Base-by-base conservation (phyloP, 2,113 vertebrate species). In the Gorsachius goisagi region DNA sequence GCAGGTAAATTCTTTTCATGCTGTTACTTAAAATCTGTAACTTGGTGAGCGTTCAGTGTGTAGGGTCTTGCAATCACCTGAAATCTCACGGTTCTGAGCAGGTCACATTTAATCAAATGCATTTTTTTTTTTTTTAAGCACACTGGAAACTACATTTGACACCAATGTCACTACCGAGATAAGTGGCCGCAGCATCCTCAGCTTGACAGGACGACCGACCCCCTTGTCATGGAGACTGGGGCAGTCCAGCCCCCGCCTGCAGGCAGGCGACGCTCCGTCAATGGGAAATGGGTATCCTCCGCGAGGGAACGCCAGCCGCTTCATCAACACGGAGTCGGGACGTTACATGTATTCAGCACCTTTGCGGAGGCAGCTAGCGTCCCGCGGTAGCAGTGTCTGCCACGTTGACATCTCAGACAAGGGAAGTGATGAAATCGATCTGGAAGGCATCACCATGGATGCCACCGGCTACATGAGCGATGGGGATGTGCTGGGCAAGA, bases 391-490 rank as follows among this genome's bases (percentile, higher is more conserved):
- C 76, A 97, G 98, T 9, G 15, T 98, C 64, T 98, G 98, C 97
- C 98, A 99, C 3, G 88, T 97, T 88, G 99, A 99, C 10, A 89
- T 98, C 52, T 97, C 98, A 0, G 99, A 99, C 96, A 98, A 99
- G 93, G 96, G 97, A 0, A 87, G 96, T 0, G 99, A 98, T 2
- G 99, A 99, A 50, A 82, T 98, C 0, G 99, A 99, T 60, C 96
- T 99, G 39, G 99, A 99, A 52, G 97, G 97, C 78, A 97, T 99
- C 67, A 50, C 97, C 95, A 94, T 99, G 98, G 99, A 99, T 3
- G 98, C 99, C 59, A 98, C 99, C 0, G 99, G 99, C 22, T 99
- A 99, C 95, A 99, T 99, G 99, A 99, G 99, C 2, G 99, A 99
- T 0, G 99, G 99, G 23, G 99, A 99, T 1, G 99, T 99, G 76